Base-by-base conservation (phyloP, 53 echinoderm and acorn worm genomes). In the Antedon mediterranea region DNA sequence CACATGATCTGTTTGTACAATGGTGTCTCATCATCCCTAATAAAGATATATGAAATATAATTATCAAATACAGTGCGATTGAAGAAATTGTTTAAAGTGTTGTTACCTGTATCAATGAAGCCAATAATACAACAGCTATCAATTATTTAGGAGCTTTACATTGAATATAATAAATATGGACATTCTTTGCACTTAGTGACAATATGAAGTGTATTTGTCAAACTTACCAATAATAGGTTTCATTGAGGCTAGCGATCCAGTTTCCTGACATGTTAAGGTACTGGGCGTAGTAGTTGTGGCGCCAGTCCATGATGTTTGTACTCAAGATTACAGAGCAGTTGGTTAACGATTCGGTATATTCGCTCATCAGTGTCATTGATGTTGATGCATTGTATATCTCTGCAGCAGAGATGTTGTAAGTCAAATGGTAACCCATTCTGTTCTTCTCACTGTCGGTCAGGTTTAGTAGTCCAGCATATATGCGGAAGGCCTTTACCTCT, bases 141-240 rank as follows among this genome's bases (percentile, higher is more conserved):
- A n/a, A n/a, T n/a, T n/a, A n/a, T n/a, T n/a, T n/a, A n/a, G n/a
- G n/a, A n/a, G n/a, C n/a, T n/a, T n/a, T n/a, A n/a, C n/a, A n/a
- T n/a, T n/a, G n/a, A n/a, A n/a, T n/a, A n/a, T n/a, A n/a, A n/a
- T n/a, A n/a, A n/a, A n/a, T n/a, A n/a, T n/a, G n/a, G n/a, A n/a
- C n/a, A n/a, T n/a, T n/a, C n/a, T n/a, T n/a, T n/a, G n/a, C n/a
- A n/a, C n/a, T n/a, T n/a, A n/a, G 74, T 26, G 29, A 32, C 2
- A 11, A 9, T 27, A 74, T 14, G 15, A 74, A 27, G 5, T 26
- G 8, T 18, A 32, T 30, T 27, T 31, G 14, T 28, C 14, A 5
- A 8, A 77, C 94, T 89, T 75, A 94, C 98, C 98, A 98, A 80
- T 98, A 90, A 82, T 93, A 92, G n/a, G 86, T 93, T 28, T 88